Conservation (phyloP, 2,888 invertebrate genomes). For the Agrochola macilenta region DNA sequence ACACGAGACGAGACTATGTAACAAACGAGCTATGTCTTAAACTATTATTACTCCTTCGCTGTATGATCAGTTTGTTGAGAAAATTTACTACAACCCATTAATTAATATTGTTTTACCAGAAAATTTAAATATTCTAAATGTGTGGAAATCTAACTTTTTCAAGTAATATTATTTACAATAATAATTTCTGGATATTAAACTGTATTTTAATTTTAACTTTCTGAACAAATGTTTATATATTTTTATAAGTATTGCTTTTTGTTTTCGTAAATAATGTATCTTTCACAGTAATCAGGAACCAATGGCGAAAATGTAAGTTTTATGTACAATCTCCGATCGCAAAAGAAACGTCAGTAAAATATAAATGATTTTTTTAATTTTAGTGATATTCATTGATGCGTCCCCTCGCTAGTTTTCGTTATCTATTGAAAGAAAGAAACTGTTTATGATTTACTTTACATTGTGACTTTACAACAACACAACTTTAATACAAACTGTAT, state of each 20-base stretch:
- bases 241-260: conserved; percentile 42
- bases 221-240: conserved; percentile 25
- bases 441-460: conserved; percentile 30
- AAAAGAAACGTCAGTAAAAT: conserved; percentile 19
- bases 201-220: neutral
- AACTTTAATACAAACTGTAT: neutral
- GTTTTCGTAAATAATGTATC: conserved; percentile 42
- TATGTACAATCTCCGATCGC: conserved; percentile 40
- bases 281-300: conserved; percentile 50
- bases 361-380: neutral
- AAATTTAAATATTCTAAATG: neutral
- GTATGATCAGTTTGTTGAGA: conserved; percentile 41
- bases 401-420: conserved; percentile 51
- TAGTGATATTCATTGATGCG: conserved; percentile 18
- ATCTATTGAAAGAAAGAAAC: conserved; percentile 57
- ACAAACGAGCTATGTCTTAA: conserved; percentile 33
- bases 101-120: neutral
- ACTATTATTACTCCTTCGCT: conserved; percentile 43
- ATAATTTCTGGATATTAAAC: conserved; percentile 2
- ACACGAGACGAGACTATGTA: conserved; percentile 30
- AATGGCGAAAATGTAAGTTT: conserved; percentile 32
- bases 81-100: conserved; percentile 26
- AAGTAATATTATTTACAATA: conserved; percentile 28
- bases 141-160: conserved; percentile 1
- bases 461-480: neutral